Evolutionary conservation across 2,797 vertebrate genomes (phyloP).

Genomic region (Sebastes glaucus): DNA sequence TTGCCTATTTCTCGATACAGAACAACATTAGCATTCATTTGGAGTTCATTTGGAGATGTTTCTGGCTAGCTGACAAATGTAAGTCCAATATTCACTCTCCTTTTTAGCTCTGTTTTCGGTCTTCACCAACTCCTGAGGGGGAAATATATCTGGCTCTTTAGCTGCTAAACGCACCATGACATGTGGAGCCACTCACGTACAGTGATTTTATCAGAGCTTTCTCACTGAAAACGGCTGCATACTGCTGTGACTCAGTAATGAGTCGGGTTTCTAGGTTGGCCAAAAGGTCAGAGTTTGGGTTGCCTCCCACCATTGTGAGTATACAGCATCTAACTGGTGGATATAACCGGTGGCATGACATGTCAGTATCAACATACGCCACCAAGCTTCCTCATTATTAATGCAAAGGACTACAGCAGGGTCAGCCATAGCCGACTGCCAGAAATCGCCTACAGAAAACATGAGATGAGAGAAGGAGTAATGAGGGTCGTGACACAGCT

Average conservation of each 20-base stretch:
- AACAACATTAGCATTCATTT: not conserved
- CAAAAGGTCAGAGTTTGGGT: not conserved
- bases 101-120: not conserved
- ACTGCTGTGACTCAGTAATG: not conserved
- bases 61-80: not conserved
- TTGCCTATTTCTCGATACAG: not conserved
- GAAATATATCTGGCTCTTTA: not conserved
- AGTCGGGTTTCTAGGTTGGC: not conserved
- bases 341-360: not conserved
- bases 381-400: not conserved
- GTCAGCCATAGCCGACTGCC: not conserved
- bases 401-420: conserved; percentile 1
- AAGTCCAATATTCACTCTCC: not conserved
- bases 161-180: not conserved
- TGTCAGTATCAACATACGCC: not conserved
- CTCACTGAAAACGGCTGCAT: not conserved
- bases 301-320: not conserved
- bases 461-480: conserved; percentile 8
- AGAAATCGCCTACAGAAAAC: not conserved
- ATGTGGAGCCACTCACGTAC: not conserved
- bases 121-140: not conserved
- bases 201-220: not conserved
- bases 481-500: conserved; percentile 35
- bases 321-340: not conserved
- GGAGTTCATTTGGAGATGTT: not conserved